Conservation (phyloP, 2,797 vertebrate species). For the Pseudopleuronectes americanus region DNA sequence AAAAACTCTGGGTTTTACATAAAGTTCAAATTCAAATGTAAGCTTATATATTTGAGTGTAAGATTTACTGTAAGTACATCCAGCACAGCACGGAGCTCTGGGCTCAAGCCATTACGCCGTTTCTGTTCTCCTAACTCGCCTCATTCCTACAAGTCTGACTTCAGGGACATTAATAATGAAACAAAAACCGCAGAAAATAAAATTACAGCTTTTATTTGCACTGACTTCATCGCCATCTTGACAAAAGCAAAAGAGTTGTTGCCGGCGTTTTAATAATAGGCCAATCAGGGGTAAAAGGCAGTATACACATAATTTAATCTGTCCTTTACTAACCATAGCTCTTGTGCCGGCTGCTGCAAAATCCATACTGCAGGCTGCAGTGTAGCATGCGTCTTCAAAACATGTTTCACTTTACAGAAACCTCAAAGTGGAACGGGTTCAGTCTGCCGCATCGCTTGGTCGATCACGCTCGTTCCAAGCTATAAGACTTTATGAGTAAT, state of each 20-base stretch:
- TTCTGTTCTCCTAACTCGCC: conserved; percentile 17
- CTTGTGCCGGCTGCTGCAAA: neutral
- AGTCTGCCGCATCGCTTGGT: neutral
- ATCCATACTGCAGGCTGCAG: neutral
- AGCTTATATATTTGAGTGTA: conserved; percentile 26
- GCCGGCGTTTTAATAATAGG: conserved; percentile 13
- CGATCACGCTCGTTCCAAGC: conserved; percentile 1
- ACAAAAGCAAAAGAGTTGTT: conserved; percentile 11
- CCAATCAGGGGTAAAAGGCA: conserved; percentile 18
- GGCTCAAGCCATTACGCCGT: conserved; percentile 29
- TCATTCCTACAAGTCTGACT: conserved; percentile 17
- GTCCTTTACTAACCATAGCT: conserved; percentile 6
- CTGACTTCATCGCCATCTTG: conserved; percentile 13
- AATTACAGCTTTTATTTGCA: conserved; percentile 33
- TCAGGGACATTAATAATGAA: conserved; percentile 24
- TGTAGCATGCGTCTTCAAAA: conserved; percentile 4
- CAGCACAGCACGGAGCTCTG: conserved; percentile 14
- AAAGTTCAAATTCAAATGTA: conserved; percentile 36
- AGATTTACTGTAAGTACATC: conserved; percentile 25
- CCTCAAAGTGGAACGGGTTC: conserved; percentile 2
- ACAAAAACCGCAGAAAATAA: conserved; percentile 20
- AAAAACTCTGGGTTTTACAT: conserved; percentile 12
- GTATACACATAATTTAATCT: conserved; percentile 7
- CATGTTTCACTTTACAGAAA: neutral
- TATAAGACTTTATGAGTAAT: conserved; percentile 23